Conservation (phyloP, 2,888 invertebrate genomes). For the Tuberolachnus salignus region DNA sequence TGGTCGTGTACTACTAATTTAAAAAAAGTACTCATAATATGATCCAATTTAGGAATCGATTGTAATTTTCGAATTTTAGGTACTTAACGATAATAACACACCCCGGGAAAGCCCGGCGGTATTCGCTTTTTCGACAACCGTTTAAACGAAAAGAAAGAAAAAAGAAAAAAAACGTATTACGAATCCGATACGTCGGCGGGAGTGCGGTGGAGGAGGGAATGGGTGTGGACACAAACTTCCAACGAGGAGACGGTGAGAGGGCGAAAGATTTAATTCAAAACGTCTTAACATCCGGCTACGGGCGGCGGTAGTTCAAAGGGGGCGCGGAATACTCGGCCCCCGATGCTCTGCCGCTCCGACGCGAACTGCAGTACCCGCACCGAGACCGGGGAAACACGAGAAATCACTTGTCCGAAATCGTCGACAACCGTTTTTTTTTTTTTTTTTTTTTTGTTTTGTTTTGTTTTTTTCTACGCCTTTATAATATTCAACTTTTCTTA, state of each 20-base stretch:
- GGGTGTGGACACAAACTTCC: slow-evolving; percentile 6
- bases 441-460: background rate
- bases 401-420: slow-evolving; percentile 55
- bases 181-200: too few relatives aligned
- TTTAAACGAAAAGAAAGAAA: too few relatives aligned
- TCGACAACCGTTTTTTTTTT: slow-evolving; percentile 40
- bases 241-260: background rate
- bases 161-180: too few relatives aligned
- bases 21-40: too few relatives aligned
- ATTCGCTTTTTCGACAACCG: too few relatives aligned
- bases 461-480: background rate
- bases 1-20: too few relatives aligned
- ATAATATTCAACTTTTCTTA: background rate
- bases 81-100: too few relatives aligned
- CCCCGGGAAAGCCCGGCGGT: too few relatives aligned
- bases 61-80: too few relatives aligned
- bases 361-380: background rate
- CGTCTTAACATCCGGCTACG: slow-evolving; percentile 4
- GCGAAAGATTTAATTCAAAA: slow-evolving; percentile 40
- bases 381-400: slow-evolving; percentile 31
- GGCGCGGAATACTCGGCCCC: background rate
- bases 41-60: too few relatives aligned
- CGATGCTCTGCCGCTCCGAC: too few relatives aligned
- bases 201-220: background rate
- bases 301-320: background rate